Conservation (phyloP, 2,888 invertebrate species). For the Pandemis cinnamomeana region DNA sequence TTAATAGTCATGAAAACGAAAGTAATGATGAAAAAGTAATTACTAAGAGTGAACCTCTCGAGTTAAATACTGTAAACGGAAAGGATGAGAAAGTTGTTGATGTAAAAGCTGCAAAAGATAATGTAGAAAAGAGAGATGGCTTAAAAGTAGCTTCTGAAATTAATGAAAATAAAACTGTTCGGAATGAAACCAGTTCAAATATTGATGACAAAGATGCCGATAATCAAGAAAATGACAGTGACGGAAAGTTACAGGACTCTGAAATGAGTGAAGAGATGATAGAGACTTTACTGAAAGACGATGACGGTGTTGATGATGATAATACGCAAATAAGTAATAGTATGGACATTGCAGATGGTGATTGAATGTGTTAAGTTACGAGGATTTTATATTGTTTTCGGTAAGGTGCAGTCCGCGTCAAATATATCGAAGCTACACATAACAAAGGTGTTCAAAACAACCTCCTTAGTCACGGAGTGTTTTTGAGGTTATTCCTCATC, state of each 20-base stretch:
- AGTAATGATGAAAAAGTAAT: constrained; percentile 20
- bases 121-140: constrained; percentile 31
- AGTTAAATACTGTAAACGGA: constrained; percentile 22
- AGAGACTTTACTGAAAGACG: constrained; percentile 67
- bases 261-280: constrained; percentile 74
- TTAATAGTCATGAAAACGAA: constrained; percentile 35
- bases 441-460: background rate
- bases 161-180: constrained; percentile 40
- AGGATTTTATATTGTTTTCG: background rate
- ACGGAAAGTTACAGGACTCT: constrained; percentile 58
- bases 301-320: constrained; percentile 51
- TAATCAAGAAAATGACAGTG: constrained; percentile 45
- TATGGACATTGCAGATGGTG: constrained; percentile 47
- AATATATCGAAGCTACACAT: background rate
- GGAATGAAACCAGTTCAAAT: constrained; percentile 6
- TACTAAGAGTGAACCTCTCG: constrained; percentile 7
- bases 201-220: constrained; percentile 23
- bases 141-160: constrained; percentile 13
- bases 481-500: constrained; percentile 1
- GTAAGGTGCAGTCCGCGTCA: background rate
- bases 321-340: constrained; percentile 44
- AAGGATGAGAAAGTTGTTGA: constrained; percentile 11
- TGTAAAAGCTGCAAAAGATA: background rate
- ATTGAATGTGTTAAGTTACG: constrained; percentile 12
- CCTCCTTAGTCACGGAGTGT: background rate